Evolutionary conservation across 2,797 vertebrate genomes (phyloP), one percentile per base, ranked within the genome.

Genomic region (Enoplosus armatus): DNA sequence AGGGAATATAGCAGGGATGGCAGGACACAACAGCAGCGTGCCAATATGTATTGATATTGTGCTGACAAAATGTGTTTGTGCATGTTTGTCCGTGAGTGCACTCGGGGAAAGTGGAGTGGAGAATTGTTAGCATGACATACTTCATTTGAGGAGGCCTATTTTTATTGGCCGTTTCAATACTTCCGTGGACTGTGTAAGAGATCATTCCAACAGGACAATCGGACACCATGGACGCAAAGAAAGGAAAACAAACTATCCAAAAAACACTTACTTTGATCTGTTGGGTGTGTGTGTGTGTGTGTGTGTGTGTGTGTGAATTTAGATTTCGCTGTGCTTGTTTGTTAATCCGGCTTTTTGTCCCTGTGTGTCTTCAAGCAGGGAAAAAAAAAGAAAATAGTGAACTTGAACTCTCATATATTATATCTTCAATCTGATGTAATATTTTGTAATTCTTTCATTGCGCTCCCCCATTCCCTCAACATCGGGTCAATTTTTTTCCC

Each of bases 31-130:
- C 82, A 87, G 86, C 39, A 50, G 86, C 87, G 83, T 87, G 89
- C 91, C 92, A 93, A 89, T 91, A 90, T 80, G 85, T 87, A 89
- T 90, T 89, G 91, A 92, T 90, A 90, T 90, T 90, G 76, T 88
- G 84, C 86, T 92, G 87, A 93, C 88, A 90, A 86, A 90, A 85
- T 80, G 72, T 82, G 85, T 91, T 82, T 84, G 68, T 77, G 68
- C 51, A 37, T 78, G 77, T 90, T 87, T 83, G 85, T 82, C 35
- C 78, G 73, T 74, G 74, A 65, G 70, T 58, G 54, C 66, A 70
- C 80, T 68, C 61, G 26, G 61, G 53, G 72, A 83, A 66, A 80
- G 79, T 73, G 58, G 82, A 86, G 61, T 62, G 60, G 80, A 71
- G 71, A 82, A 87, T 80, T 86, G 85, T 81, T 82, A 55, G 72